phyloP scores from a whole-genome alignment of 2,888 invertebrate genomes.

The Cecidostiba fungosa region DNA sequence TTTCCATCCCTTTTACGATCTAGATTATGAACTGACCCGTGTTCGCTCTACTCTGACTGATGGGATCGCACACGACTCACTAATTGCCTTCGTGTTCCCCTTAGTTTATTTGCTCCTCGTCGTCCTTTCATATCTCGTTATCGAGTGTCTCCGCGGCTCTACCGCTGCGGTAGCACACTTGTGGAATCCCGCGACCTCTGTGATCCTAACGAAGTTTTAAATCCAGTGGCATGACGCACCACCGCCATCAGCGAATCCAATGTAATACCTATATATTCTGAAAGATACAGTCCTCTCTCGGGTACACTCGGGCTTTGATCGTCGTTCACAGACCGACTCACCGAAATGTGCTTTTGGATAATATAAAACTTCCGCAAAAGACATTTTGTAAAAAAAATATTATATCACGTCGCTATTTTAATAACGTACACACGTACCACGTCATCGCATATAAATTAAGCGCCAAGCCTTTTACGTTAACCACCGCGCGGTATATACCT shows the following conservation, averaged over 20 bases:
- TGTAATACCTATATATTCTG: background rate
- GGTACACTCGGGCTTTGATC: conserved; percentile 17
- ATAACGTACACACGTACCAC: conserved; percentile 42
- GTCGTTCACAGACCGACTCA: background rate
- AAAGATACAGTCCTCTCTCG: conserved; percentile 9
- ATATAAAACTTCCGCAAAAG: background rate
- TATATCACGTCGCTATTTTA: conserved; percentile 36
- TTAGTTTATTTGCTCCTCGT: conserved; percentile 46
- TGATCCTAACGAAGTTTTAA: conserved; percentile 46
- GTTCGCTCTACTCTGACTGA: conserved; percentile 44
- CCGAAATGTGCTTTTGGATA: background rate
- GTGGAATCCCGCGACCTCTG: conserved; percentile 20
- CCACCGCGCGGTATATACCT: conserved; percentile 50
- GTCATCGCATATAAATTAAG: conserved; percentile 38
- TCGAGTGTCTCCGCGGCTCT: background rate
- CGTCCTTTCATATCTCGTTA: conserved; percentile 34
- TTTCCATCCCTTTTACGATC: conserved; percentile 28
- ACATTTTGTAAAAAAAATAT: conserved; percentile 4
- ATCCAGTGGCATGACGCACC: conserved; percentile 20
- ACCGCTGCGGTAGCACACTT: conserved; percentile 28
- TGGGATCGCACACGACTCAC: conserved; percentile 66
- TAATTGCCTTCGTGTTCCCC: conserved; percentile 63
- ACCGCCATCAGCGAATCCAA: background rate
- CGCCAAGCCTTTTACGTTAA: conserved; percentile 58
- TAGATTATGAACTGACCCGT: conserved; percentile 61